Percentiles rank a stretch among this genome's conserved stretches.
phyloP scores from a whole-genome alignment of 1,140 invertebrate species.

The Physella acuta region DNA sequence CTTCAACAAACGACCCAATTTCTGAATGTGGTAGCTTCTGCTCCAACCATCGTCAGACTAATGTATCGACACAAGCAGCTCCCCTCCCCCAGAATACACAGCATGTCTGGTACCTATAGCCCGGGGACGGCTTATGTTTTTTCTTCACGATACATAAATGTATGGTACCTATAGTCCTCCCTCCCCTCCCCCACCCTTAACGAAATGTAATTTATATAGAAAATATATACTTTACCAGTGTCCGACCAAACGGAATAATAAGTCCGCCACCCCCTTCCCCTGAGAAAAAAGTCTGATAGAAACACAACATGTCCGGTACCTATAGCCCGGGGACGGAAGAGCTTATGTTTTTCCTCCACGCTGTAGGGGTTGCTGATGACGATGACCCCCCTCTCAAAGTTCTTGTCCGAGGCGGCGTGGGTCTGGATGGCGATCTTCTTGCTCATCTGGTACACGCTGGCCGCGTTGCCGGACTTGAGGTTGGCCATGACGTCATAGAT shows the following conservation, averaged over 20 bases:
- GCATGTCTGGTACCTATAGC: conserved; percentile 7
- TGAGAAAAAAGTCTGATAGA: too few relatives aligned
- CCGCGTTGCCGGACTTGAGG: conserved; percentile 7
- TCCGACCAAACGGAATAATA: too few relatives aligned
- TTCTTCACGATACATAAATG: conserved; percentile 1
- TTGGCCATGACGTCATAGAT: conserved; percentile 13
- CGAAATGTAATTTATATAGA: too few relatives aligned
- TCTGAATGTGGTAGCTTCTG: too few relatives aligned
- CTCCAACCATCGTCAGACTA: too few relatives aligned
- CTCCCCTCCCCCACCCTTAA: too few relatives aligned
- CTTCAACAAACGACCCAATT: too few relatives aligned
- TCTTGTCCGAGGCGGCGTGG: conserved; percentile 5
- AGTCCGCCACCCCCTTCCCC: too few relatives aligned
- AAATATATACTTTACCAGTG: too few relatives aligned
- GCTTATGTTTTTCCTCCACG: conserved; percentile 2
- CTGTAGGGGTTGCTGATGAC: conserved; percentile 8
- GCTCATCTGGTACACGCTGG: conserved; percentile 7
- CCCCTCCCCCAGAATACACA: too few relatives aligned
- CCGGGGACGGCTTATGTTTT: neutral
- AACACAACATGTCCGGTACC: too few relatives aligned
- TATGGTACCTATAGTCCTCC: neutral
- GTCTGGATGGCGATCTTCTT: conserved; percentile 14
- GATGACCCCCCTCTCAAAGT: conserved; percentile 9
- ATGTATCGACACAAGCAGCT: too few relatives aligned
- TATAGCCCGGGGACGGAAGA: neutral